Conservation (phyloP, 1,140 invertebrate species). For the Hirudo medicinalis region DNA sequence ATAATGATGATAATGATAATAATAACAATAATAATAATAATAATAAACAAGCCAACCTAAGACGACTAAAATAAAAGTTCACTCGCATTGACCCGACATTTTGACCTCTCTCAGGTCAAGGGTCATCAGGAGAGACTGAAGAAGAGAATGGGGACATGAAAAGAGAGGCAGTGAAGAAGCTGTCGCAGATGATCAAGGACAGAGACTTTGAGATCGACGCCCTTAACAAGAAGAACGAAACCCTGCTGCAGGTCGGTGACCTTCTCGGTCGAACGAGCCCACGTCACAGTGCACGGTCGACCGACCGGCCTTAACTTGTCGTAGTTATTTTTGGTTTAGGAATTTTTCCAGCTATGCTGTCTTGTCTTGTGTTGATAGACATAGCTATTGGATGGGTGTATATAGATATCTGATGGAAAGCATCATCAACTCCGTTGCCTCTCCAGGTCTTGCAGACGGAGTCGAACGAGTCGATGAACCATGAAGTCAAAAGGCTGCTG, state of each 20-base stretch:
- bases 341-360: too few relatives aligned
- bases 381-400: too few relatives aligned
- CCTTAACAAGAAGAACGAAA: constrained; percentile 39
- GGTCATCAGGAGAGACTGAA: constrained; percentile 20
- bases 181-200: constrained; percentile 41
- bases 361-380: too few relatives aligned
- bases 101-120: constrained; percentile 6
- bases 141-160: constrained; percentile 34
- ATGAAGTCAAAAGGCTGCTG: constrained; percentile 31
- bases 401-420: too few relatives aligned
- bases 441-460: constrained; percentile 12
- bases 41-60: too few relatives aligned
- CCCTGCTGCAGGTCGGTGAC: constrained; percentile 34
- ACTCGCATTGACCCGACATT: too few relatives aligned
- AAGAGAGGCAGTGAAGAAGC: constrained; percentile 39
- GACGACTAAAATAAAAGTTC: too few relatives aligned
- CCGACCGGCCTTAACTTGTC: too few relatives aligned
- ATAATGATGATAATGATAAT: too few relatives aligned
- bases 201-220: constrained; percentile 44
- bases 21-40: too few relatives aligned
- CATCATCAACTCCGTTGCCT: background rate
- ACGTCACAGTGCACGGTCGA: background rate
- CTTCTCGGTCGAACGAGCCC: background rate
- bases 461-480: constrained; percentile 24
- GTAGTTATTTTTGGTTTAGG: too few relatives aligned